phyloP scores from a whole-genome alignment of 2,113 vertebrate species.

The Naja naja region DNA sequence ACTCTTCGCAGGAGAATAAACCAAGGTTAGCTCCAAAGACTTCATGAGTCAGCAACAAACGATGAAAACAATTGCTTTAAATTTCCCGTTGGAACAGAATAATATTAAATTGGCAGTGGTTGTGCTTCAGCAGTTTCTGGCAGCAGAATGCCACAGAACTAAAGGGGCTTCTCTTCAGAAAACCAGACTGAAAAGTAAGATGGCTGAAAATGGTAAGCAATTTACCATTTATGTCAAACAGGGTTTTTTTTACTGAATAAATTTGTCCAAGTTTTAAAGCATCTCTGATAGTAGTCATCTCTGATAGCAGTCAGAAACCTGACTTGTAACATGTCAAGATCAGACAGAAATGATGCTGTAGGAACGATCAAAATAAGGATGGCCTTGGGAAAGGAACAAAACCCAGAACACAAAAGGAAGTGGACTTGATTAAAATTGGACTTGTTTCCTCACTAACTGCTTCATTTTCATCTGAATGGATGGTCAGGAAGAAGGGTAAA shows the following conservation, averaged over 20 bases:
- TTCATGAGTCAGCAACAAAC: constrained; percentile 19
- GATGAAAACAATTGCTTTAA: constrained; percentile 24
- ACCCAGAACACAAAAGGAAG: not conserved
- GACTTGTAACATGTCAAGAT: not conserved
- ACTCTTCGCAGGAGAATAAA: constrained; percentile 10
- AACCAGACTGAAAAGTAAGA: not conserved
- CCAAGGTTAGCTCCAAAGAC: constrained; percentile 21
- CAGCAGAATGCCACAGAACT: not conserved
- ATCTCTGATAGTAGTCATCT: not conserved
- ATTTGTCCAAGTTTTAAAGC: not conserved
- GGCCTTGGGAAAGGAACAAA: not conserved
- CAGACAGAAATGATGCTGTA: not conserved
- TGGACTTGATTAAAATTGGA: not conserved
- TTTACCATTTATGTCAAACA: not conserved
- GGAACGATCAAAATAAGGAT: not conserved
- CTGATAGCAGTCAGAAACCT: not conserved
- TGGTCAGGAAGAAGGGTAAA: not conserved
- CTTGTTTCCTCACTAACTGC: not conserved
- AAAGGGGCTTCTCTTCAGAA: not conserved
- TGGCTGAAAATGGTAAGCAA: constrained; percentile 8
- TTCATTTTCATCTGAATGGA: not conserved
- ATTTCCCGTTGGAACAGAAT: constrained; percentile 8
- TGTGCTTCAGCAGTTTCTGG: constrained; percentile 11
- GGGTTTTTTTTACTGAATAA: not conserved
- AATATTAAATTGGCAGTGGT: constrained; percentile 32